Conservation (phyloP, 2,113 vertebrate species). For the Gymnorhina tibicen region DNA sequence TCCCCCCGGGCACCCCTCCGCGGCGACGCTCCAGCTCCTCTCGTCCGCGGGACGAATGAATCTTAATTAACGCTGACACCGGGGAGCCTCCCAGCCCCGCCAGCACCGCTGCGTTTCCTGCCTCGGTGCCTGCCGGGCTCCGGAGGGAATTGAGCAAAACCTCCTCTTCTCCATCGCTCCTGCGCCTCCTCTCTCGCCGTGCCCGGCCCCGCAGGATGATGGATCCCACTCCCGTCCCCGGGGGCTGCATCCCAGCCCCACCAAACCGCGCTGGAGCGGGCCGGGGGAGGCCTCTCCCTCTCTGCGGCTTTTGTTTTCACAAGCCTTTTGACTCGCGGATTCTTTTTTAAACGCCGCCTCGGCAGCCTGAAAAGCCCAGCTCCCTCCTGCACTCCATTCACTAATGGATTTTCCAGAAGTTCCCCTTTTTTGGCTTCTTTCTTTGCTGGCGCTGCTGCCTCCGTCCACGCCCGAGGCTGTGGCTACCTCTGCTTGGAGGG, state of each 20-base stretch:
- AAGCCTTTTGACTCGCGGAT: constrained; percentile 14
- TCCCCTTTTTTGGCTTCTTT: background rate
- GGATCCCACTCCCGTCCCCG: background rate
- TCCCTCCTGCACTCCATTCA: constrained; percentile 17
- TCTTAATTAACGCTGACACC: constrained; percentile 15
- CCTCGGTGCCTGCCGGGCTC: background rate
- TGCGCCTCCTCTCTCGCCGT: rapidly evolving
- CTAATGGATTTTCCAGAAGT: constrained; percentile 63
- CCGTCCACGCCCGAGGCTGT: background rate
- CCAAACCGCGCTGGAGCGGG: background rate
- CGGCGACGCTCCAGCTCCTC: background rate
- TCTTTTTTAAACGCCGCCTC: constrained; percentile 11
- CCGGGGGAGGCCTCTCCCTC: background rate
- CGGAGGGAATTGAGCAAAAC: rapidly evolving
- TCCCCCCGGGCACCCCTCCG: background rate
- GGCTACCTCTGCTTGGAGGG: background rate
- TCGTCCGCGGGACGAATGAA: background rate
- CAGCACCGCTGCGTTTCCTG: background rate
- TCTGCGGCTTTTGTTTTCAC: constrained; percentile 12
- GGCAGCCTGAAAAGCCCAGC: constrained; percentile 2
- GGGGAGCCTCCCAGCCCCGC: background rate
- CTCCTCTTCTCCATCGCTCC: background rate
- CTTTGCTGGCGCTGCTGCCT: background rate
- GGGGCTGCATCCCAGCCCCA: background rate
- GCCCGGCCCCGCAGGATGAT: rapidly evolving